Evolutionary conservation across 2,113 vertebrate genomes (phyloP).

Genomic region (Jaculus jaculus): DNA sequence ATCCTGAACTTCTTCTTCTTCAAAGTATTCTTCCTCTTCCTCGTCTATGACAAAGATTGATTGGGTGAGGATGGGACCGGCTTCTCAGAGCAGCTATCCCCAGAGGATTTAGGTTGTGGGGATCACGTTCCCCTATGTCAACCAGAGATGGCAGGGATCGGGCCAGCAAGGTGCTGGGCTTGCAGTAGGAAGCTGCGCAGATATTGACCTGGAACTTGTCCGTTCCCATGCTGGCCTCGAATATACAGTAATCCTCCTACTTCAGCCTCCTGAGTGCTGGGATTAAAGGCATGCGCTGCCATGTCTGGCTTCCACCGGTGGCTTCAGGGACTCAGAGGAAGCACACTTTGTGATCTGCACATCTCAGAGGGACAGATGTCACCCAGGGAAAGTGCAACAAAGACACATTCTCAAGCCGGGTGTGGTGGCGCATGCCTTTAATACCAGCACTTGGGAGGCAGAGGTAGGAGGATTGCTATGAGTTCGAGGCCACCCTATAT

Average conservation of each 20-base stretch:
- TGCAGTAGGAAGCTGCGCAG: not conserved
- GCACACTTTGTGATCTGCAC: not conserved
- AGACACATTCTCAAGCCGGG: not conserved
- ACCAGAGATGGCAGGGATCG: not conserved
- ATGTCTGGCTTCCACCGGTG: not conserved
- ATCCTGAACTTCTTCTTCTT: constrained; percentile 81
- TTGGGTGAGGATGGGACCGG: not conserved
- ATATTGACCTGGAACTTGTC: too few species aligned
- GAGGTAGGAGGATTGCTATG: too few species aligned
- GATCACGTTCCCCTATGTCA: not conserved
- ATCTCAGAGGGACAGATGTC: not conserved
- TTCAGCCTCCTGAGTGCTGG: too few species aligned
- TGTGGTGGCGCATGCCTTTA: too few species aligned
- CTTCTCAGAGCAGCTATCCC: not conserved
- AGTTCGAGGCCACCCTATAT: too few species aligned
- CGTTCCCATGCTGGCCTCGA: too few species aligned
- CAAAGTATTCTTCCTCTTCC: constrained; percentile 84
- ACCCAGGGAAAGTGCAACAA: not conserved
- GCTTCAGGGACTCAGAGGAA: not conserved
- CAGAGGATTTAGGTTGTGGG: not conserved
- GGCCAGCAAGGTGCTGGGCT: too few species aligned
- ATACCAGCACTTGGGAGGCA: too few species aligned
- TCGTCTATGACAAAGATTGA: constrained; percentile 76
- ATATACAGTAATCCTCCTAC: too few species aligned
- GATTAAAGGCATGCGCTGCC: too few species aligned